Evolutionary conservation across 2,113 vertebrate species (phyloP), one percentile per base, ranked within the genome.

Genomic region (Melanotaenia duboulayi): DNA sequence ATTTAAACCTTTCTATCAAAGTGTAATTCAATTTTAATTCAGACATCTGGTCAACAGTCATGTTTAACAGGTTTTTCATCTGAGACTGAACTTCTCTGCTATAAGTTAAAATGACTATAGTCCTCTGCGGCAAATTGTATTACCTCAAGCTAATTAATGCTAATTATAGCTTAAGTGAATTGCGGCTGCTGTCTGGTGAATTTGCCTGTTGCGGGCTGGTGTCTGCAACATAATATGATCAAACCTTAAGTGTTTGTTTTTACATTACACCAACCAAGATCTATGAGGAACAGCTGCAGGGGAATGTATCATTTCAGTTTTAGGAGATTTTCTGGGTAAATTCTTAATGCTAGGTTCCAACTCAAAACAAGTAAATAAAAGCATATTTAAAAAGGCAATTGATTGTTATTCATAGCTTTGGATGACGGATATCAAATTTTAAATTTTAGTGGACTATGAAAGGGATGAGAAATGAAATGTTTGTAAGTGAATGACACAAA

Each of bases 151-250:
- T 1, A 54, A 54, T 28, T 66, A 19, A 54, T 50, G 60, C 40
- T 42, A 42, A 42, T 42, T 42, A 10, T n/a, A 24, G 40, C 40
- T 14, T 42, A 42, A 42, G 40, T 46, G 14, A 54, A 65, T 17
- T 69, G 37, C 23, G 28, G 17, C 39, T 64, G n/a, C 56, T 56
- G 5, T 40, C 37, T 52, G 13, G 11, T 59, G 20, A 39, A 63
- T 61, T 9, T 35, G 13, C 37, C 40, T 2, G 32, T 11, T 25
- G 20, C 32, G 24, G 23, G 62, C 32, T 51, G 10, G 48, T 28
- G 32, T 35, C 44, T 51, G 24, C 13, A 52, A 63, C n/a, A 63
- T 12, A 23, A 20, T 74, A 39, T 58, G 12, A 32, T 52, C 42
- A 19, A 17, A 11, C 42, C 22, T 17, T 24, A 13, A 42, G 12